These are phyloP conservation scores for Quadriops clusia DNA, from an alignment of 2,888 invertebrate species.

Conservation along the genomic window DNA sequence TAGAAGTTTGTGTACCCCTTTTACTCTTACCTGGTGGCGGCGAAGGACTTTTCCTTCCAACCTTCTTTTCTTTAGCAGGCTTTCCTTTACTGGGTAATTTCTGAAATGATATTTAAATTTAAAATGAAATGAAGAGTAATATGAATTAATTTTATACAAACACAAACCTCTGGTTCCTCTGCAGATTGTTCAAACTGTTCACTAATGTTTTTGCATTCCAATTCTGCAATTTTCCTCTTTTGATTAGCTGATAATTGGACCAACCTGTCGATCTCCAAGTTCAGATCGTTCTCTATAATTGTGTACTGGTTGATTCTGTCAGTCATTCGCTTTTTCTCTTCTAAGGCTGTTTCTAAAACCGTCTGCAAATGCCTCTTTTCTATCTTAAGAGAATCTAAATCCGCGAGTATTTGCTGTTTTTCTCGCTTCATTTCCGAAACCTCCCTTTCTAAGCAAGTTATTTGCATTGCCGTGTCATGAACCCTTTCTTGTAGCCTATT, in stretches of 20 bases:
- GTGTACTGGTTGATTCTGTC: conserved; percentile 48
- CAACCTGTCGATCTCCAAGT: conserved; percentile 40
- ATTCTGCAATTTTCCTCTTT: conserved; percentile 37
- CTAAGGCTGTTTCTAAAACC: conserved; percentile 40
- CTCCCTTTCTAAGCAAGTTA: conserved; percentile 40
- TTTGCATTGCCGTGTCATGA: conserved; percentile 36
- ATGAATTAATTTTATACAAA: too few species aligned
- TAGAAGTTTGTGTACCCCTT: too few species aligned
- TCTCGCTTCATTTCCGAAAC: conserved; percentile 34
- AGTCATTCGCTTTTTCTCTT: conserved; percentile 45
- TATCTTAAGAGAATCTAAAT: conserved; percentile 39
- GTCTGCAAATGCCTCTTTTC: conserved; percentile 48
- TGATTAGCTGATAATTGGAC: conserved; percentile 34
- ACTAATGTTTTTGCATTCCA: conserved; percentile 32
- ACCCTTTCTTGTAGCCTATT: conserved; percentile 38
- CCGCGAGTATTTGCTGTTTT: conserved; percentile 36
- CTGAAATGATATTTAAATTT: too few species aligned
- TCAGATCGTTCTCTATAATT: conserved; percentile 43
- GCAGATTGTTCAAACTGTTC: conserved; percentile 3
- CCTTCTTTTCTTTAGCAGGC: conserved; percentile 1
- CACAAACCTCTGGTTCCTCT: conserved; percentile 1
- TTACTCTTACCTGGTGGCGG: not conserved
- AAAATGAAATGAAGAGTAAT: too few species aligned
- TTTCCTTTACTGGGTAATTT: too few species aligned
- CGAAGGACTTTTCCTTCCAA: not conserved